These are phyloP conservation scores for Notothenia coriiceps DNA, from an alignment of 2,113 vertebrate species.

Conservation along the genomic window DNA sequence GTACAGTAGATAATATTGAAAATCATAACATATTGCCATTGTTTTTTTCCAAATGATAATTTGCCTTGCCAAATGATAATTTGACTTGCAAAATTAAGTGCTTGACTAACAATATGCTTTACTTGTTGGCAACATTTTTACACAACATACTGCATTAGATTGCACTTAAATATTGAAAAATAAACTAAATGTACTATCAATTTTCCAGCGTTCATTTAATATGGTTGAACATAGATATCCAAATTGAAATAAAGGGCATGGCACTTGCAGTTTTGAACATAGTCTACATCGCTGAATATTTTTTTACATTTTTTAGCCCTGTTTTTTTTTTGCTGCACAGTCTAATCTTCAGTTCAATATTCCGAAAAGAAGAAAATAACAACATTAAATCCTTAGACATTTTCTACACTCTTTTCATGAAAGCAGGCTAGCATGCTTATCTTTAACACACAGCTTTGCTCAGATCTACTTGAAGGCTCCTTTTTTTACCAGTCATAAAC, in stretches of 20 bases:
- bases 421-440: constrained; percentile 67
- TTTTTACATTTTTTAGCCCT: constrained; percentile 29
- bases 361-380: constrained; percentile 48
- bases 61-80: background rate
- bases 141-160: background rate
- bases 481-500: constrained; percentile 56
- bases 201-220: background rate
- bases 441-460: constrained; percentile 65
- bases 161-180: background rate
- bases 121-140: background rate
- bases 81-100: background rate
- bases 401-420: constrained; percentile 45
- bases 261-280: background rate
- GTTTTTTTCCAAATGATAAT: background rate
- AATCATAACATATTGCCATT: background rate
- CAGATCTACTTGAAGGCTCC: constrained; percentile 59
- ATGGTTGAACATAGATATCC: background rate
- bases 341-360: constrained; percentile 53
- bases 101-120: background rate
- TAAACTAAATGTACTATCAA: background rate
- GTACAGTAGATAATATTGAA: background rate
- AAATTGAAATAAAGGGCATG: constrained; percentile 1
- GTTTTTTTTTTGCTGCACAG: constrained; percentile 25
- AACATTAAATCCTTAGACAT: constrained; percentile 47
- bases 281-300: constrained; percentile 6